Conservation (phyloP, 2,888 invertebrate genomes). For the Anaspis maculata region DNA sequence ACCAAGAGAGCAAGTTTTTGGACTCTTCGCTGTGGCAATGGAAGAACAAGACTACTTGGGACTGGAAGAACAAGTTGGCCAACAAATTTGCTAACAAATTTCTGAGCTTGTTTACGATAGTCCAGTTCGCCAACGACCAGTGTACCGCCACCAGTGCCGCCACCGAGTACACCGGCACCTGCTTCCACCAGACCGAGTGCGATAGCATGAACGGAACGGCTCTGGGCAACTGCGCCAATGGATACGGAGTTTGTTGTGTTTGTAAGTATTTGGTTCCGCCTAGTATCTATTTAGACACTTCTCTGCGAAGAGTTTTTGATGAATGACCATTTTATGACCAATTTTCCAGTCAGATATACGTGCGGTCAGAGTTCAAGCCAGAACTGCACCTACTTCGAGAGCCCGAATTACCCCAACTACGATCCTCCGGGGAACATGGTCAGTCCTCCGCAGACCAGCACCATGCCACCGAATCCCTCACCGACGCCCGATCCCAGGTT, state of each 20-base stretch:
- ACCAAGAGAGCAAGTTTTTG: conserved; percentile 22
- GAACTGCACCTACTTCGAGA: conserved; percentile 63
- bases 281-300: too few relatives aligned
- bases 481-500: conserved; percentile 31
- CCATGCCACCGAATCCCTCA: conserved; percentile 18
- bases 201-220: conserved; percentile 50
- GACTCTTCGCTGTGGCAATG: conserved; percentile 15
- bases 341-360: conserved; percentile 50
- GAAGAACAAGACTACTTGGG: conserved; percentile 37
- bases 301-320: too few relatives aligned
- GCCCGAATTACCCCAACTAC: conserved; percentile 56
- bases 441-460: conserved; percentile 22
- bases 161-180: conserved; percentile 59
- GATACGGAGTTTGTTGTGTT: conserved; percentile 66
- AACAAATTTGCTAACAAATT: conserved; percentile 41
- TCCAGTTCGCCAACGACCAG: conserved; percentile 58
- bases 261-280: conserved; percentile 61
- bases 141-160: conserved; percentile 49
- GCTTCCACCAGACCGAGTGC: conserved; percentile 62
- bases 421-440: conserved; percentile 31
- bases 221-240: conserved; percentile 63
- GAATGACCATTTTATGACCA: background rate
- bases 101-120: conserved; percentile 61
- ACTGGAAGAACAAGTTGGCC: too few relatives aligned
- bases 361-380: conserved; percentile 58